Percentiles rank a stretch among this genome's conserved stretches.
phyloP scores from a whole-genome alignment of 2,888 invertebrate genomes.

The Hemaris fuciformis region DNA sequence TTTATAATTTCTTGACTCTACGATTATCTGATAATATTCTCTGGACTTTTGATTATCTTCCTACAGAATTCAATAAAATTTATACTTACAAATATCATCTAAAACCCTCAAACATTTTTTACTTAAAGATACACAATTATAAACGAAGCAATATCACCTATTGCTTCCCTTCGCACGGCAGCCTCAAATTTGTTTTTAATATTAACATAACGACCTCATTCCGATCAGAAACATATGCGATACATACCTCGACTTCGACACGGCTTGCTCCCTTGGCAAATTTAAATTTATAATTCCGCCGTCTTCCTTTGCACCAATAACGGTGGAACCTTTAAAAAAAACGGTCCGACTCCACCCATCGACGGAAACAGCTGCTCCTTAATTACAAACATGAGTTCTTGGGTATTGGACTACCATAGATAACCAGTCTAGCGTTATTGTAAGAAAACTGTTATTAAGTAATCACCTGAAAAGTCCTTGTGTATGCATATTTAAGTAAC shows the following conservation, averaged over 20 bases:
- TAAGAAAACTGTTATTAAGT: constrained; percentile 45
- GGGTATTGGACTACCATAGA: constrained; percentile 54
- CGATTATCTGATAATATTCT: too few species aligned
- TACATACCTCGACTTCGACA: constrained; percentile 71
- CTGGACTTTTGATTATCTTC: too few species aligned
- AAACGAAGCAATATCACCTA: not conserved
- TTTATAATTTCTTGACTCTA: too few species aligned
- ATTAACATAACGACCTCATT: not conserved
- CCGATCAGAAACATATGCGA: constrained; percentile 66
- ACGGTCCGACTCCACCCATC: constrained; percentile 64
- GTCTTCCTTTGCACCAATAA: constrained; percentile 68
- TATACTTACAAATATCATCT: too few species aligned
- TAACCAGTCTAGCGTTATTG: constrained; percentile 32
- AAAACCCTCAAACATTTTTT: too few species aligned
- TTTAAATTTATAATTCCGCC: constrained; percentile 76
- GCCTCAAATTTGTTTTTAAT: constrained; percentile 2
- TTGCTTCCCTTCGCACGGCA: not conserved
- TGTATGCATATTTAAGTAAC: constrained; percentile 8
- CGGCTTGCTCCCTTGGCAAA: constrained; percentile 70
- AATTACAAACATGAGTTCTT: constrained; percentile 71
- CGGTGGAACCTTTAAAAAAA: constrained; percentile 69
- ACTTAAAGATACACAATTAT: not conserved
- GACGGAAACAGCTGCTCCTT: constrained; percentile 79
- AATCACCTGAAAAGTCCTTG: constrained; percentile 35
- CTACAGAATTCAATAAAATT: too few species aligned